phyloP scores from a whole-genome alignment of 2,888 invertebrate genomes.

The Carterocephalus palaemon region DNA sequence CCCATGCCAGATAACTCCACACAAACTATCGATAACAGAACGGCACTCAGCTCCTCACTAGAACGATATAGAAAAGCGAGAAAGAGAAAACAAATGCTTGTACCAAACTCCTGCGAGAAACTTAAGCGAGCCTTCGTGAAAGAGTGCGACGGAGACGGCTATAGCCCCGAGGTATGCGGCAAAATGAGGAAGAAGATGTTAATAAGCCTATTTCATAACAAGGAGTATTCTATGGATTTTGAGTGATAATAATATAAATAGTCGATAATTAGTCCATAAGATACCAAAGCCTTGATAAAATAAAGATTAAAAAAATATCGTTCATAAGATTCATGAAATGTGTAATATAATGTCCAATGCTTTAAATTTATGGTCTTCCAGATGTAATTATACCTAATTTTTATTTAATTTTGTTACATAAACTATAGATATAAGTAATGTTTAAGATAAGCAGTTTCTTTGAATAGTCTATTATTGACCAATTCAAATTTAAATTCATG shows the following conservation, averaged over 20 bases:
- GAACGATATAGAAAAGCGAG: constrained; percentile 40
- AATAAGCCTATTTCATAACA: constrained; percentile 60
- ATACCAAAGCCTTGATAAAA: no score
- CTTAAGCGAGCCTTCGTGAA: constrained; percentile 55
- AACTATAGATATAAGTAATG: no score
- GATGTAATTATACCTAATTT: no score
- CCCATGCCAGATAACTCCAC: constrained; percentile 42
- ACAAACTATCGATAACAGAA: constrained; percentile 36
- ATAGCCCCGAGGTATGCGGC: constrained; percentile 44
- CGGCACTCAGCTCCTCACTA: constrained; percentile 19
- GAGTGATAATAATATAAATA: constrained; percentile 25
- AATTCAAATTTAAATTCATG: no score
- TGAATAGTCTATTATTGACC: no score
- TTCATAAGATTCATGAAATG: no score
- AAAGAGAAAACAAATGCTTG: constrained; percentile 54
- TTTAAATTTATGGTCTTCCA: no score
- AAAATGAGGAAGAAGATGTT: constrained; percentile 58
- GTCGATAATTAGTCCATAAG: no score
- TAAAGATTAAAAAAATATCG: no score
- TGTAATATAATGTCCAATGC: no score
- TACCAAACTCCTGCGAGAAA: constrained; percentile 49
- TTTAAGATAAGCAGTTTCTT: no score
- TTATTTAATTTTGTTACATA: no score
- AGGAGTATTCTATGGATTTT: constrained; percentile 60
- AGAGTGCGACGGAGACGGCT: constrained; percentile 52